Evolutionary conservation across 2,113 vertebrate genomes (phyloP).

Genomic region (Apaloderma vittatum): DNA sequence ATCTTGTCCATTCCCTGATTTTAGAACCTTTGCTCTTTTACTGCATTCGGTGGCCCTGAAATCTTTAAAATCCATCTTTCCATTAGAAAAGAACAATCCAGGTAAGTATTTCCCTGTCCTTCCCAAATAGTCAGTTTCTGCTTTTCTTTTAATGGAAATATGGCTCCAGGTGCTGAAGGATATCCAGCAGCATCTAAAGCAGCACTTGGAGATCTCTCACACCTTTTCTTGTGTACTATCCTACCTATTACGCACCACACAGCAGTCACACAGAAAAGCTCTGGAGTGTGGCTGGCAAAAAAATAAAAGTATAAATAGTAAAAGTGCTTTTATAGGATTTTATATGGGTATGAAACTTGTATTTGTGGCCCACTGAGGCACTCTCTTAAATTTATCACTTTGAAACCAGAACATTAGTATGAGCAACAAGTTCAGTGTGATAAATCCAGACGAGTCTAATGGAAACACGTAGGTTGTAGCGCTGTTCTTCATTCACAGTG

Average conservation of each 20-base stretch:
- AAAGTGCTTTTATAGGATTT: neutral
- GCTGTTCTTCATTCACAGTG: neutral
- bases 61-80: neutral
- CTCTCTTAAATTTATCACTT: neutral
- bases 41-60: neutral
- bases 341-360: neutral
- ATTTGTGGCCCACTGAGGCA: neutral
- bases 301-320: neutral
- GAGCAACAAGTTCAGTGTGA: neutral
- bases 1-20: neutral
- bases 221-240: neutral
- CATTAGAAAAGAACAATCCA: neutral
- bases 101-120: neutral
- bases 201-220: neutral
- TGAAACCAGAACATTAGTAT: neutral
- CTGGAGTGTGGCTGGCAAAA: neutral
- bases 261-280: neutral
- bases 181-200: neutral
- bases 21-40: neutral
- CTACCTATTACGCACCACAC: neutral
- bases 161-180: neutral
- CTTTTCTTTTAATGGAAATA: neutral
- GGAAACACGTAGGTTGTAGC: neutral
- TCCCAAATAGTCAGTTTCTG: neutral
- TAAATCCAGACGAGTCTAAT: neutral